These are phyloP conservation scores for Darevskia nairensis DNA, from an alignment of 2,797 vertebrate species.

Conservation along the genomic window DNA sequence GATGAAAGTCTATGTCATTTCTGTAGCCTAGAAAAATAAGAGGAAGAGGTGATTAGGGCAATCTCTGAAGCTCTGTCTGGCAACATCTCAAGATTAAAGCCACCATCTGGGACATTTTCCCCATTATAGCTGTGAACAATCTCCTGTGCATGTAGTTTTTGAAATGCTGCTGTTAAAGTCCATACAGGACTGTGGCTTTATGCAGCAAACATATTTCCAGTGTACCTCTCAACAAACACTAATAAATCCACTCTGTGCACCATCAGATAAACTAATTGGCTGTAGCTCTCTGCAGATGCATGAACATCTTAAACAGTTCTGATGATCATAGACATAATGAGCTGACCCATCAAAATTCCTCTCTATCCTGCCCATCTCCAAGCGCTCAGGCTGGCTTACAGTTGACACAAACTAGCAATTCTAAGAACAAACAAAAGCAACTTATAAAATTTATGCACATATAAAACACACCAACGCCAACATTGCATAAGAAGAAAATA, in stretches of 20 bases:
- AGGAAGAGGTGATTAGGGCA: not conserved
- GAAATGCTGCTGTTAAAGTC: not conserved
- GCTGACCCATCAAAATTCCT: not conserved
- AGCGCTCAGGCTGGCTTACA: not conserved
- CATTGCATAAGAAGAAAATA: too few species aligned
- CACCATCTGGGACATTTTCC: not conserved
- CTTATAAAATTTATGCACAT: not conserved
- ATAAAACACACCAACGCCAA: too few species aligned
- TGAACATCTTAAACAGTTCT: not conserved
- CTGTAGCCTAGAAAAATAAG: not conserved
- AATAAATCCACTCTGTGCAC: not conserved
- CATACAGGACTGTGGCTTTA: not conserved
- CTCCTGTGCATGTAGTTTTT: too few species aligned
- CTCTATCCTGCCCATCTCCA: not conserved
- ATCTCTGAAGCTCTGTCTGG: not conserved
- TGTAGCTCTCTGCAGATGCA: not conserved
- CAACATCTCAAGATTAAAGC: not conserved
- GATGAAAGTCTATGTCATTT: not conserved
- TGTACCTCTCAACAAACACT: not conserved
- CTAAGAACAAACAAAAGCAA: not conserved
- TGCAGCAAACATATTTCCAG: not conserved
- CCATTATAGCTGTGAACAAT: not conserved
- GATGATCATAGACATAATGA: not conserved
- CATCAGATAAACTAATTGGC: not conserved
- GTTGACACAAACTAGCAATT: not conserved